Evolutionary conservation across 2,797 vertebrate species (phyloP), one percentile per base, ranked within the genome.

Genomic region (Pangasius larnaudii): DNA sequence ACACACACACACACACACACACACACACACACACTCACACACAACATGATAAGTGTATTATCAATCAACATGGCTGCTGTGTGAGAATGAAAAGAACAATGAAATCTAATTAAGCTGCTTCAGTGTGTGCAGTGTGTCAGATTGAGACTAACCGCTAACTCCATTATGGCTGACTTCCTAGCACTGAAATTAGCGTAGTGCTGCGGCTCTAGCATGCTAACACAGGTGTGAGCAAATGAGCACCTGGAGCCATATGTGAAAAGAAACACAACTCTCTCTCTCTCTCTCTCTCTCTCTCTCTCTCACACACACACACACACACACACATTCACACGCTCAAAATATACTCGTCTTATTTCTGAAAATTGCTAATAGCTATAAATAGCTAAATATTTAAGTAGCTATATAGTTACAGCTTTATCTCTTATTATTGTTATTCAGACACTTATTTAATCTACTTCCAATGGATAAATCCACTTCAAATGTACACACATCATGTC

Each of bases 21-120:
- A 42, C 5, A 5, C 63, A 71, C 80, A 80, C 65, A 33, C 65
- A 82, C 71, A 2, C 39, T 1, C 42, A 42, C 5, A 6, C 67
- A 59, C 67, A 49, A 11, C 88, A 88, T 88, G 86, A 87, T 65
- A 83, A 80, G 33, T n/a, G 82, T 56, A 56, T 53, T 90, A 56
- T 87, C 56, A 75, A 80, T 88, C 74, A 87, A 19, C 49, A 56
- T 72, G 67, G 39, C 46, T 49, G 63, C 53, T 58, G 69, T 74
- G 77, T 39, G 65, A 51, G 69, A 81, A 13, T 78, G 53, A 84
- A 80, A 77, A 65, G 53, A 77, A 89, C 24, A 77, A 27, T 83
- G 77, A 84, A 86, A 77, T 79, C 86, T 71, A 80, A 87, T 72
- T 87, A 85, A 88, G 42, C 56, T 51, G 49, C 53, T 83, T 75